These are phyloP conservation scores for Sebastes reedi DNA, from an alignment of 2,797 vertebrate genomes.

Conservation along the genomic window DNA sequence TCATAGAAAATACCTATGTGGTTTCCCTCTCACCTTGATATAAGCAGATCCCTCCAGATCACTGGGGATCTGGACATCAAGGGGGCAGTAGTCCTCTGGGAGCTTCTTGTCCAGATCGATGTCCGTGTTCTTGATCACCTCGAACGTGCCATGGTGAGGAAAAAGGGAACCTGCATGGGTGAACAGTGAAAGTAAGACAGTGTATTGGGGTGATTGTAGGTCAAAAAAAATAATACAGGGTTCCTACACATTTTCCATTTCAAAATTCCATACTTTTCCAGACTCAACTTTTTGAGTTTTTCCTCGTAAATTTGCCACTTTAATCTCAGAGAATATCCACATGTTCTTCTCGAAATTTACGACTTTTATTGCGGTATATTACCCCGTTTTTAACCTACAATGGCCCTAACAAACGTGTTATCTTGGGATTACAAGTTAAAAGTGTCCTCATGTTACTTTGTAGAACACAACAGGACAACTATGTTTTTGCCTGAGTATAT, in stretches of 20 bases:
- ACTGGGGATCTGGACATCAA: slow-evolving; percentile 96
- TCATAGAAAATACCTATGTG: not conserved
- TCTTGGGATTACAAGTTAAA: not conserved
- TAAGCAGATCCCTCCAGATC: slow-evolving; percentile 97
- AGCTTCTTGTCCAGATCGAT: slow-evolving; percentile 97
- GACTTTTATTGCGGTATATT: too few relatives aligned
- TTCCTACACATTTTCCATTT: too few relatives aligned
- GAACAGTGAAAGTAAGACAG: accelerated
- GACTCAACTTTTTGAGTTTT: too few relatives aligned
- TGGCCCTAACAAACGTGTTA: not conserved
- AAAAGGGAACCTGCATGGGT: slow-evolving; percentile 90
- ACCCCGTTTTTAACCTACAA: too few relatives aligned
- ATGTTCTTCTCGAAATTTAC: too few relatives aligned
- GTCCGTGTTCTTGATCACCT: slow-evolving; percentile 99
- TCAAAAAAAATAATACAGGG: too few relatives aligned
- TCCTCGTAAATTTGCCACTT: too few relatives aligned
- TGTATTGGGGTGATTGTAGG: too few relatives aligned
- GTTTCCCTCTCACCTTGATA: slow-evolving; percentile 87
- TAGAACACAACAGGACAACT: not conserved
- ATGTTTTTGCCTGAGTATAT: not conserved
- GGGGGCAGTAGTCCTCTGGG: slow-evolving; percentile 96
- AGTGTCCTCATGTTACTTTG: not conserved
- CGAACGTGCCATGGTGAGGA: slow-evolving; percentile 96
- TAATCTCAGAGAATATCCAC: too few relatives aligned
- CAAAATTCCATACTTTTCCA: too few relatives aligned